Percentiles rank a stretch among this genome's conserved stretches.
phyloP scores from a whole-genome alignment of 1,140 invertebrate genomes.

The Trachymyrmex septentrionalis region DNA sequence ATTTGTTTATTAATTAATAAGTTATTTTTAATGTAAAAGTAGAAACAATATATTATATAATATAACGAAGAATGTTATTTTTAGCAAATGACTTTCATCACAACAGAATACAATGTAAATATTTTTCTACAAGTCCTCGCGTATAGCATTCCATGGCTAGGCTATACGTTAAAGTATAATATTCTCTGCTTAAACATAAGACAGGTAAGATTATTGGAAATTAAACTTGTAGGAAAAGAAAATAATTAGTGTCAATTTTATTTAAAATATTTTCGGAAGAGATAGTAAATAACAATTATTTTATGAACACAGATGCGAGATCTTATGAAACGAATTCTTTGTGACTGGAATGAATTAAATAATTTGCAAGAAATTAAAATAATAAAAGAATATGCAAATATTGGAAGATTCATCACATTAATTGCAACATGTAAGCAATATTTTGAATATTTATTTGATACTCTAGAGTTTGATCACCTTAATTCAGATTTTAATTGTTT shows the following conservation, averaged over 20 bases:
- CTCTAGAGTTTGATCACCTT: background rate
- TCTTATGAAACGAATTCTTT: background rate
- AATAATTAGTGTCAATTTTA: background rate
- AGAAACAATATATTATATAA: no score
- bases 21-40: no score
- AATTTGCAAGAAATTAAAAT: constrained; percentile 33
- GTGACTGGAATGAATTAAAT: constrained; percentile 37
- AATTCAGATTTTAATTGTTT: background rate
- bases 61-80: background rate
- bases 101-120: background rate
- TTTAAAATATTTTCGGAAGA: background rate
- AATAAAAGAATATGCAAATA: constrained; percentile 38
- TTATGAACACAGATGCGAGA: background rate
- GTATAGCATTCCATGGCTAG: background rate
- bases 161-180: constrained; percentile 29
- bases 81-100: constrained; percentile 43
- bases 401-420: constrained; percentile 28
- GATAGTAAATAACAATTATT: background rate
- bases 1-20: no score
- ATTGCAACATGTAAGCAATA: constrained; percentile 15
- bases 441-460: background rate
- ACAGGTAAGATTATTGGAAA: background rate
- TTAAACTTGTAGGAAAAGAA: background rate
- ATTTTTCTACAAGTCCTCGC: constrained; percentile 32
- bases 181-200: background rate